A percentile compares a stretch with the other conserved stretches of the same genome.
Conservation (phyloP, 2,113 vertebrate genomes). For the Sarotherodon lohbergeri region DNA sequence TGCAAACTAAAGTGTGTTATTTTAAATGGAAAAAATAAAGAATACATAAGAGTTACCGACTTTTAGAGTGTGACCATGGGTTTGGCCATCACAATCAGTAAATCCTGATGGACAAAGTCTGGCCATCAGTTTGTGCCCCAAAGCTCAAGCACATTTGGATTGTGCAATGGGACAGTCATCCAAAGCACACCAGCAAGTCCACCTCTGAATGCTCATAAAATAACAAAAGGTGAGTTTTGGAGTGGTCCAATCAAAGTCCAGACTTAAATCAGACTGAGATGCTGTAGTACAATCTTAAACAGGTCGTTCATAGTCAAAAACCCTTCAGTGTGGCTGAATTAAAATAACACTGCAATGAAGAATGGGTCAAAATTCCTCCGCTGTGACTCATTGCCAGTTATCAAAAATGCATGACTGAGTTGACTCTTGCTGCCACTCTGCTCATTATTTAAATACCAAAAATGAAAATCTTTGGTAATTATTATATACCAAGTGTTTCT, state of each 20-base stretch:
- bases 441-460: neutral
- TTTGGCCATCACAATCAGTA: too few relatives aligned
- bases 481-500: neutral
- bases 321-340: fast-evolving
- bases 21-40: neutral
- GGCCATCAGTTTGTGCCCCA: too few relatives aligned
- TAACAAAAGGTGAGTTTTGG: neutral
- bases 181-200: too few relatives aligned
- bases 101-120: too few relatives aligned
- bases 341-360: neutral
- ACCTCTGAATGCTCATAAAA: too few relatives aligned
- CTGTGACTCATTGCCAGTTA: neutral
- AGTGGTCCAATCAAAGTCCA: fast-evolving
- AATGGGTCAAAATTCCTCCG: neutral
- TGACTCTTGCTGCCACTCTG: neutral
- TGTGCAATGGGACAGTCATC: too few relatives aligned
- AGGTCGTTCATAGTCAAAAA: fast-evolving
- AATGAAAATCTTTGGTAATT: neutral
- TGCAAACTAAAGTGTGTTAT: neutral
- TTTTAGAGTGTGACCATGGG: too few relatives aligned
- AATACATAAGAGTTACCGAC: neutral
- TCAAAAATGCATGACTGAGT: neutral
- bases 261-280: neutral
- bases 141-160: too few relatives aligned
- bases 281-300: neutral